Conservation (phyloP, 1,140 invertebrate species). For the Catajapyx aquilonaris region DNA sequence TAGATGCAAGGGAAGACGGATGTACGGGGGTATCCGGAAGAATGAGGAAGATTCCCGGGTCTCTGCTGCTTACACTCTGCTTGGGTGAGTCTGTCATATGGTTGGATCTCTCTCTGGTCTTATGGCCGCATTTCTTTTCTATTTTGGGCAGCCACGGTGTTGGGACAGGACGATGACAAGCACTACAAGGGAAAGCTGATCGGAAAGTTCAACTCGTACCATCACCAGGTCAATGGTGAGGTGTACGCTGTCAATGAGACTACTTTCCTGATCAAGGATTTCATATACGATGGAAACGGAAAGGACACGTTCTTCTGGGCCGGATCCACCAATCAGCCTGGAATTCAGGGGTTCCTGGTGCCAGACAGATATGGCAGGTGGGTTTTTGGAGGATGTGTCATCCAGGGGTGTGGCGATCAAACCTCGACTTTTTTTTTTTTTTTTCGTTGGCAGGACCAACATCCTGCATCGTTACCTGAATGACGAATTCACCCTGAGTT, state of each 20-base stretch:
- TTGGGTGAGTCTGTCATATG: too few species aligned
- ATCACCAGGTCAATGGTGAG: slow-evolving; percentile 70
- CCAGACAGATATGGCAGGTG: slow-evolving; percentile 65
- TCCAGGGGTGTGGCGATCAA: too few species aligned
- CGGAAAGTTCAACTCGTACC: slow-evolving; percentile 74
- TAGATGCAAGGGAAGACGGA: too few species aligned
- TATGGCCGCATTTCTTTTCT: too few species aligned
- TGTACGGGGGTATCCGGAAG: too few species aligned
- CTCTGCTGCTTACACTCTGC: too few species aligned
- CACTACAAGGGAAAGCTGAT: slow-evolving; percentile 59
- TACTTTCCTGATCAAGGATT: slow-evolving; percentile 57
- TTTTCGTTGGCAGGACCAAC: slow-evolving; percentile 48
- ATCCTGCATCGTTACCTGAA: slow-evolving; percentile 65
- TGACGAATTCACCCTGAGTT: slow-evolving; percentile 56
- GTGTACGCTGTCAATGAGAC: slow-evolving; percentile 76
- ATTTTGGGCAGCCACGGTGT: too few species aligned
- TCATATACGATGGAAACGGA: slow-evolving; percentile 80
- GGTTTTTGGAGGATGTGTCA: slow-evolving; percentile 15
- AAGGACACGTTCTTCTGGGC: slow-evolving; percentile 84
- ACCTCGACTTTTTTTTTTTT: too few species aligned
- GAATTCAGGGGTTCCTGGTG: slow-evolving; percentile 75
- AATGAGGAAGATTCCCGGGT: too few species aligned
- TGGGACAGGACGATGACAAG: too few species aligned
- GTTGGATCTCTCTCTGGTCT: too few species aligned
- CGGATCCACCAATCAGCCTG: slow-evolving; percentile 62